Conservation (phyloP, 2,113 vertebrate species). For the Corvus moneduloides region DNA sequence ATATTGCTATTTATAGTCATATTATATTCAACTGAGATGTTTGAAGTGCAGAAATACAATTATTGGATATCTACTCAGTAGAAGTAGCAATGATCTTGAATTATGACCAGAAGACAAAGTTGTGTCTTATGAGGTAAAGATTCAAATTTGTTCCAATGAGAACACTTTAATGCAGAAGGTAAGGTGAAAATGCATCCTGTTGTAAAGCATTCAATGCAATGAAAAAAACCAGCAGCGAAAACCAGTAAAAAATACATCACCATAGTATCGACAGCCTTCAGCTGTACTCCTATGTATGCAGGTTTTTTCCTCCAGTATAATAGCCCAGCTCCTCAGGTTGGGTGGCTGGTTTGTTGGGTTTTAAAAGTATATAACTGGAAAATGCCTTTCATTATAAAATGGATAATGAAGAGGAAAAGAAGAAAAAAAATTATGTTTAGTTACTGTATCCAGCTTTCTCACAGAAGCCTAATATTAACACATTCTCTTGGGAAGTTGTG, state of each 20-base stretch:
- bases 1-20: not conserved
- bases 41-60: not conserved
- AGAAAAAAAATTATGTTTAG: not conserved
- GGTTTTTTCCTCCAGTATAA: not conserved
- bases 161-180: not conserved
- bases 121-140: not conserved
- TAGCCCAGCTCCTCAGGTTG: not conserved
- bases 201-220: not conserved
- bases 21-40: not conserved
- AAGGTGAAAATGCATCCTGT: not conserved
- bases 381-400: not conserved
- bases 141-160: not conserved
- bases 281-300: not conserved
- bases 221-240: not conserved
- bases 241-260: not conserved
- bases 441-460: not conserved
- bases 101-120: not conserved
- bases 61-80: not conserved
- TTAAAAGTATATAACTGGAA: not conserved
- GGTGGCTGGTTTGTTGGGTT: not conserved
- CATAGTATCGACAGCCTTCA: not conserved
- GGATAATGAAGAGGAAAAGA: not conserved
- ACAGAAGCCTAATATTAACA: not conserved
- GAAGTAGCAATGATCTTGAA: not conserved
- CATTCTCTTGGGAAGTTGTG: not conserved